phyloP scores from a whole-genome alignment of 2,797 vertebrate species.

The Euphonia xanthogaster region DNA sequence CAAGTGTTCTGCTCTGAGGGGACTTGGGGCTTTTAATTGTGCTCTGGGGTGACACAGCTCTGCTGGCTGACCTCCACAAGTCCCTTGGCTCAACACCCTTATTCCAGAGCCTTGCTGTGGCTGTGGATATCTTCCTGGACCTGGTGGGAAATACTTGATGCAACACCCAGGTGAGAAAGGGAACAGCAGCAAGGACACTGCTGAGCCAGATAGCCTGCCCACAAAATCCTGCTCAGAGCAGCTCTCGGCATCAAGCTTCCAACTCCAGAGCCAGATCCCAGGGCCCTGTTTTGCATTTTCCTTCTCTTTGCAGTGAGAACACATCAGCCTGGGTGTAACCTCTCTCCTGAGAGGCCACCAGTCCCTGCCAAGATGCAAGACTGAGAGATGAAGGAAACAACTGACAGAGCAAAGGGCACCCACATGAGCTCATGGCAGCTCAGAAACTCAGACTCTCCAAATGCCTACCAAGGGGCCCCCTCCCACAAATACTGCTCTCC shows the following conservation, averaged over 20 bases:
- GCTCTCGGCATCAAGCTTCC: background rate
- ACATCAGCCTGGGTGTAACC: background rate
- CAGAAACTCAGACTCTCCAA: background rate
- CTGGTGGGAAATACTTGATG: background rate
- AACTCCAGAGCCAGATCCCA: background rate
- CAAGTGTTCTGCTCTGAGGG: background rate
- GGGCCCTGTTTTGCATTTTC: background rate
- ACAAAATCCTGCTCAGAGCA: background rate
- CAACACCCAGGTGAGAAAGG: background rate
- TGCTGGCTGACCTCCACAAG: background rate
- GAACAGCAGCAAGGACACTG: background rate
- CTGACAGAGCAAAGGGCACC: background rate
- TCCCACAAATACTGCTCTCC: background rate
- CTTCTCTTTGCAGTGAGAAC: background rate
- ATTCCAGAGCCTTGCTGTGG: background rate
- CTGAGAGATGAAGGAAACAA: background rate
- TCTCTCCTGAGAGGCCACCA: background rate
- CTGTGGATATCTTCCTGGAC: background rate
- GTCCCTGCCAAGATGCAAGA: background rate
- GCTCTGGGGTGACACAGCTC: background rate
- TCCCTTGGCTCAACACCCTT: background rate
- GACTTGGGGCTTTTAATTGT: background rate
- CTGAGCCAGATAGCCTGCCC: background rate
- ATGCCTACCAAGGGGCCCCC: accelerated
- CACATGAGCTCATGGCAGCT: background rate